Conservation (phyloP, 2,113 vertebrate species). For the Tachysurus fulvidraco region DNA sequence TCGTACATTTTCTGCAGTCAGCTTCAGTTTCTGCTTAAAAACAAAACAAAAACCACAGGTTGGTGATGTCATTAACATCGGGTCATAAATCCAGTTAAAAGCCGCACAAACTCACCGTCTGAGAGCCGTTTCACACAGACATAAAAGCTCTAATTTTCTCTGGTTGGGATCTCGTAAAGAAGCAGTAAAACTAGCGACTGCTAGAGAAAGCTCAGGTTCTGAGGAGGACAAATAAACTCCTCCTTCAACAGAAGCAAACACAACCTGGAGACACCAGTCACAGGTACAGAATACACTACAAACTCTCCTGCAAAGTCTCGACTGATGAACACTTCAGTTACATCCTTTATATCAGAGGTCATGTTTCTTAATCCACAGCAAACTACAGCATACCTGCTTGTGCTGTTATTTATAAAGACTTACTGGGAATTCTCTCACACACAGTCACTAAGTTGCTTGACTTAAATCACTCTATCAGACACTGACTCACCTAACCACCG, state of each 20-base stretch:
- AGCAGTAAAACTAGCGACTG: background rate
- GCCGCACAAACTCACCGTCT: background rate
- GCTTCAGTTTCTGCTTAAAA: background rate
- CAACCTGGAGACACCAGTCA: background rate
- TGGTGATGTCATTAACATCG: background rate
- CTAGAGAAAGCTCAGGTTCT: background rate
- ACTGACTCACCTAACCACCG: background rate
- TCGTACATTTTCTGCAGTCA: background rate
- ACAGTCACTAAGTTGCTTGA: too few relatives aligned
- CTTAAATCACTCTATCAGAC: too few relatives aligned
- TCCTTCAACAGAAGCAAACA: background rate
- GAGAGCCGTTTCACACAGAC: conserved; percentile 7
- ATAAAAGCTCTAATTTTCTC: background rate
- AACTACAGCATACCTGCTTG: background rate
- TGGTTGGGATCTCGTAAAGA: conserved; percentile 4
- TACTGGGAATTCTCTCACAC: background rate
- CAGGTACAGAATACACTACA: background rate
- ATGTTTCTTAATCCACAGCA: background rate
- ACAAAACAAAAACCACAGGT: too few relatives aligned
- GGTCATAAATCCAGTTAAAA: background rate
- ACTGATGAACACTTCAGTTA: background rate
- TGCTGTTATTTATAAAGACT: background rate
- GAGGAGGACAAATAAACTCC: background rate
- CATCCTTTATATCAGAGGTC: background rate
- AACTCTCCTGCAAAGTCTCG: background rate